A percentile compares a stretch with the other conserved stretches of the same genome.
phyloP scores from a whole-genome alignment of 2,113 vertebrate genomes.

The Nannobrachium achirus region DNA sequence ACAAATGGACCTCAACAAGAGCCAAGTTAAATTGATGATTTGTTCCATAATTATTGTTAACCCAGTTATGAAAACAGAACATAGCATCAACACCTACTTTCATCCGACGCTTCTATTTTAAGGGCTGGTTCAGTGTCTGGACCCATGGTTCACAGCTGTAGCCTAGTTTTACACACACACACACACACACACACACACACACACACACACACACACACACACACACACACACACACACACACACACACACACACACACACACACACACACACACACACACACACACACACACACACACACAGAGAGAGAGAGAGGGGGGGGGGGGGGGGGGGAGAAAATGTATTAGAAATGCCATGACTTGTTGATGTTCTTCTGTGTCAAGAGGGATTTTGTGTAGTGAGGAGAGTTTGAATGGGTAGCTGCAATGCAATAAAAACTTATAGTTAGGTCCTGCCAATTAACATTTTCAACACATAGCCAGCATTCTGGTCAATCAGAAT shows the following conservation, averaged over 20 bases:
- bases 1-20: too few relatives aligned
- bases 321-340: too few relatives aligned
- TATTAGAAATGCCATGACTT: too few relatives aligned
- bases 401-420: too few relatives aligned
- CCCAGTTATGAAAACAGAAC: background rate
- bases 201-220: conserved; percentile 9
- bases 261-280: background rate
- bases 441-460: too few relatives aligned
- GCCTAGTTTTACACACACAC: conserved; percentile 26
- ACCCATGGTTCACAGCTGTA: conserved; percentile 57
- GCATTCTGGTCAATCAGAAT: too few relatives aligned
- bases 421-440: too few relatives aligned
- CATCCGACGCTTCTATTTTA: conserved; percentile 56
- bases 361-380: too few relatives aligned
- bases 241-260: too few relatives aligned
- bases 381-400: too few relatives aligned
- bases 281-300: background rate
- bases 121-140: conserved; percentile 46
- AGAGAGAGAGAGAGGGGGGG: too few relatives aligned
- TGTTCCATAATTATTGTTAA: background rate
- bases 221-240: background rate
- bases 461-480: too few relatives aligned
- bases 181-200: conserved; percentile 2
- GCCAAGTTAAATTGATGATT: background rate
- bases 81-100: conserved; percentile 49